Percentiles rank a stretch among this genome's conserved stretches.
These are phyloP conservation scores for Sitta carolinensis DNA, from an alignment of 2,797 vertebrate species.

Conservation along the genomic window DNA sequence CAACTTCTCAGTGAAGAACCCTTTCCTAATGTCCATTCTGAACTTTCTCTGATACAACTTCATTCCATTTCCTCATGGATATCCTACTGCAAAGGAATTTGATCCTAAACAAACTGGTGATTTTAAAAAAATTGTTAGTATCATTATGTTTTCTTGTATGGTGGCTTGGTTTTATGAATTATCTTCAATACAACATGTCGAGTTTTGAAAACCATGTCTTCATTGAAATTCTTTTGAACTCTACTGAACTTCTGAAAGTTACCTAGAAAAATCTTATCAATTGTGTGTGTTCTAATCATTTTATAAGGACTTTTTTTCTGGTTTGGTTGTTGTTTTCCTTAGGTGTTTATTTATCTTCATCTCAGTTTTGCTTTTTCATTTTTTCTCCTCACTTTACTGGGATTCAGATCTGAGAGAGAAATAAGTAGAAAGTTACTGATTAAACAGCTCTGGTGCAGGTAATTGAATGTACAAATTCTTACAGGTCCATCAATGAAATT, in stretches of 20 bases:
- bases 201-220: neutral
- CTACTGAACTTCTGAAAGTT: neutral
- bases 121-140: neutral
- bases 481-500: neutral
- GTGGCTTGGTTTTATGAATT: neutral
- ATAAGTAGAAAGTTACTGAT: neutral
- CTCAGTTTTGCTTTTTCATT: neutral
- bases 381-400: neutral
- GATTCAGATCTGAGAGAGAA: neutral
- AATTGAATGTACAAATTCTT: neutral
- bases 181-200: neutral
- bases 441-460: neutral
- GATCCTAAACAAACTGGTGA: neutral
- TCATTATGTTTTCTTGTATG: neutral
- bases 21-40: neutral
- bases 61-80: neutral
- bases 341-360: neutral
- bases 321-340: neutral
- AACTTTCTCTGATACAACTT: neutral
- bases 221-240: neutral
- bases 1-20: rapidly evolving
- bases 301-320: neutral
- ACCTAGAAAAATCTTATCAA: neutral
- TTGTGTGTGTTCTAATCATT: neutral
- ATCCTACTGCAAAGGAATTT: neutral